Evolutionary conservation across 1,140 invertebrate species (phyloP), one percentile per base, ranked within the genome.

Genomic region (Drosophila pallidifrons): DNA sequence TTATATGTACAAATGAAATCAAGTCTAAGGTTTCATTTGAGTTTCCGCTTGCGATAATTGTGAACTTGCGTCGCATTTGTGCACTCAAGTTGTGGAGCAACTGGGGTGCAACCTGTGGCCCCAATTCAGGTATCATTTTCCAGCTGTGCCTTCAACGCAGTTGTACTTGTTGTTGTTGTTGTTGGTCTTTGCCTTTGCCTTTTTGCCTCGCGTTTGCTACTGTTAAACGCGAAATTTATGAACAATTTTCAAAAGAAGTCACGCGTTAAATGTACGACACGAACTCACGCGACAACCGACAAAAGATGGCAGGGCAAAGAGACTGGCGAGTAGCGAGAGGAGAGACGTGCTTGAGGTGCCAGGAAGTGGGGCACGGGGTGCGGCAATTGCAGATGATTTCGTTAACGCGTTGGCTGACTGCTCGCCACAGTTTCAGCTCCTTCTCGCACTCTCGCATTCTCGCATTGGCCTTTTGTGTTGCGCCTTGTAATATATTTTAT

Each of bases 141-240:
- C 54, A 38, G 8, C 59, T 74, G 64, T 55, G 72, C 79, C 83
- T 77, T 88, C 77, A 80, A 70, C 79, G 70, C 63, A 61, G 61
- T 81, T 85, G 77, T 85, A 55, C 3, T 25, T 25, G 20, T 25
- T 25, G 3, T 4, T 25, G 20, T 25, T 59, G 25, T 55, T 20
- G 43, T 20, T 46, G 8, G n/a, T 66, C n/a, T 32, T 41, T 5
- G n/a, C 43, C 43, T 64, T 60, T 65, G 10, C 20, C 67, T 76
- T 73, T 79, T 79, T 74, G 80, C 72, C 67, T 80, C 82, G 72
- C 67, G 68, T 70, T 70, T 81, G 83, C 83, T 87, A 87, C 83
- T 87, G 83, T 87, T 88, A 89, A 88, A 87, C 83, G 83, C 80
- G 59, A 81, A 88, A 88, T 88, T 88, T 88, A 88, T 88, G 81